Conservation (phyloP, 1,140 invertebrate genomes). For the Brachionus rotundiformis region DNA sequence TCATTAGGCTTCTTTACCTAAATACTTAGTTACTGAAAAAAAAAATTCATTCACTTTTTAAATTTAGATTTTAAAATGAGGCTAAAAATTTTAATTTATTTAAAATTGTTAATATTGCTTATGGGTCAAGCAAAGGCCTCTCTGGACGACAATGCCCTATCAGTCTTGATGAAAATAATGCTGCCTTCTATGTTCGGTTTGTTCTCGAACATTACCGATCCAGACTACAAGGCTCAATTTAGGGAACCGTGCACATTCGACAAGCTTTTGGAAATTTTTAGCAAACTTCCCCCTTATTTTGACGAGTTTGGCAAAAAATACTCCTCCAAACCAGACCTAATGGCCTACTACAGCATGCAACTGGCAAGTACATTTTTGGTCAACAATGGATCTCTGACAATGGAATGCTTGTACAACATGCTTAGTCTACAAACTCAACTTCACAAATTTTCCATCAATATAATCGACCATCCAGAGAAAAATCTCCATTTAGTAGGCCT, state of each 20-base stretch:
- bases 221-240: conserved; percentile 25
- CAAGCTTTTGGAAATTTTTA: conserved; percentile 38
- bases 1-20: not conserved
- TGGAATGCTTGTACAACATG: conserved; percentile 51
- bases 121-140: not conserved
- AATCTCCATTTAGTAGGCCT: conserved; percentile 27
- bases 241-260: conserved; percentile 44
- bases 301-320: conserved; percentile 35
- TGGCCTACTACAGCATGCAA: conserved; percentile 51
- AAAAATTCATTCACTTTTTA: conserved; percentile 11
- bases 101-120: not conserved
- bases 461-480: conserved; percentile 45
- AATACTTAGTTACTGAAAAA: conserved; percentile 4
- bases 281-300: conserved; percentile 46
- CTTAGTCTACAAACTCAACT: conserved; percentile 34
- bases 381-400: conserved; percentile 46
- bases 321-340: not conserved
- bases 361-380: conserved; percentile 44
- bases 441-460: conserved; percentile 15
- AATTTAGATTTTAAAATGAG: conserved; percentile 32
- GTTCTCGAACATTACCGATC: conserved; percentile 29
- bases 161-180: conserved; percentile 35
- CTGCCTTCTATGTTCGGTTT: conserved; percentile 47
- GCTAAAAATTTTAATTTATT: not conserved
- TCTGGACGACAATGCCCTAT: not conserved